phyloP scores from a whole-genome alignment of 2,113 vertebrate genomes.

The Lota lota region DNA sequence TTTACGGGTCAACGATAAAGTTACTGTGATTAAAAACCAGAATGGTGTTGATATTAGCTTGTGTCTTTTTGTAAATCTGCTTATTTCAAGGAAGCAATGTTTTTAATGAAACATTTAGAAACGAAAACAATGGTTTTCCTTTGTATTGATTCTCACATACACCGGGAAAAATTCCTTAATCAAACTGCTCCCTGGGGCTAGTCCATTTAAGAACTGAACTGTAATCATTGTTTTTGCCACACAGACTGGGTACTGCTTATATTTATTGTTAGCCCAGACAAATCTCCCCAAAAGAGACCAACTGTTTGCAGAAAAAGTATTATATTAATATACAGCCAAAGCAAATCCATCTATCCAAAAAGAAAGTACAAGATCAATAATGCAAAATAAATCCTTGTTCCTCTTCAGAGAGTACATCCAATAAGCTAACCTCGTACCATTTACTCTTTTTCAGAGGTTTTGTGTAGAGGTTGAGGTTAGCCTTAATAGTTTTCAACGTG shows the following conservation, averaged over 20 bases:
- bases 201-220: background rate
- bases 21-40: too few species aligned
- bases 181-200: background rate
- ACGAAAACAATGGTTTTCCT: background rate
- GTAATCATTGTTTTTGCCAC: background rate
- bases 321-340: too few species aligned
- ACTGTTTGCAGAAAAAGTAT: too few species aligned
- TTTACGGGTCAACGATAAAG: too few species aligned
- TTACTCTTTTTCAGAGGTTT: background rate
- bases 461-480: background rate
- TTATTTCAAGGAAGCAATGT: background rate
- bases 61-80: background rate
- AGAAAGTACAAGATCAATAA: constrained; percentile 3
- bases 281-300: too few species aligned
- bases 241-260: background rate
- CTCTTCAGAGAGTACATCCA: background rate
- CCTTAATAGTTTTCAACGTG: constrained; percentile 21
- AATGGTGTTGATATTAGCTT: background rate
- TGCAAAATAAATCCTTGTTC: background rate
- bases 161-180: background rate
- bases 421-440: background rate
- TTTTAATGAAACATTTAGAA: background rate
- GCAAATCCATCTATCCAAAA: background rate
- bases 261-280: background rate
- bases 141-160: background rate